Conservation (phyloP, 2,113 vertebrate species). For the Mugil cephalus region DNA sequence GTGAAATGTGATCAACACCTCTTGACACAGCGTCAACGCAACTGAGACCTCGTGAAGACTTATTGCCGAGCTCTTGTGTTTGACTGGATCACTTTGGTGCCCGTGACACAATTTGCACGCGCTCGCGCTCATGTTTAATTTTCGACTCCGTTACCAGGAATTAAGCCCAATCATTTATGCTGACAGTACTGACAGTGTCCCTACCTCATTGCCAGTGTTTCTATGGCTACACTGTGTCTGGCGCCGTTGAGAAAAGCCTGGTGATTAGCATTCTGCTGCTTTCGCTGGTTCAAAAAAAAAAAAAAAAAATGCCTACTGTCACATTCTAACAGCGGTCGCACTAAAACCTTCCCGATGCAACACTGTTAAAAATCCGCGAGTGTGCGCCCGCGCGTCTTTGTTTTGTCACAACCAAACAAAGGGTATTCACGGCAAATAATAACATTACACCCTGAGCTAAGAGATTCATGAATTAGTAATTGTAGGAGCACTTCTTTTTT, state of each 20-base stretch:
- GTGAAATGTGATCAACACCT: background rate
- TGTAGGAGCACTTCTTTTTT: slow-evolving; percentile 39
- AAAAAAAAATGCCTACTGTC: slow-evolving; percentile 34
- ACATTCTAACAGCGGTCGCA: slow-evolving; percentile 18
- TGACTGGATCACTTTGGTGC: background rate
- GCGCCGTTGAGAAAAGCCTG: slow-evolving; percentile 25
- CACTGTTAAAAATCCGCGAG: slow-evolving; percentile 25
- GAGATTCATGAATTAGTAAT: slow-evolving; percentile 57
- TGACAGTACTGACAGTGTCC: slow-evolving; percentile 21
- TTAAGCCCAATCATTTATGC: slow-evolving; percentile 30
- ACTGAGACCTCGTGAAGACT: background rate
- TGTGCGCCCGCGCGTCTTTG: background rate
- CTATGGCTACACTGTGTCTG: slow-evolving; percentile 55
- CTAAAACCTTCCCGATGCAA: slow-evolving; percentile 4
- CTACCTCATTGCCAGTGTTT: slow-evolving; percentile 42
- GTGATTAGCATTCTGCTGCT: slow-evolving; percentile 48
- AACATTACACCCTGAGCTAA: slow-evolving; percentile 47
- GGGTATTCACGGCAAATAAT: slow-evolving; percentile 52
- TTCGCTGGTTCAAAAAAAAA: slow-evolving; percentile 5
- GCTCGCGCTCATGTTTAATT: slow-evolving; percentile 6
- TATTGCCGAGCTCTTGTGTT: background rate
- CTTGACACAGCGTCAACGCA: background rate
- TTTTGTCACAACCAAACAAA: slow-evolving; percentile 53
- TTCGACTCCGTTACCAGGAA: slow-evolving; percentile 26
- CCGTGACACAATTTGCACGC: background rate